Conservation (phyloP, 1,140 invertebrate genomes). For the Cyrtorhinus lividipennis region DNA sequence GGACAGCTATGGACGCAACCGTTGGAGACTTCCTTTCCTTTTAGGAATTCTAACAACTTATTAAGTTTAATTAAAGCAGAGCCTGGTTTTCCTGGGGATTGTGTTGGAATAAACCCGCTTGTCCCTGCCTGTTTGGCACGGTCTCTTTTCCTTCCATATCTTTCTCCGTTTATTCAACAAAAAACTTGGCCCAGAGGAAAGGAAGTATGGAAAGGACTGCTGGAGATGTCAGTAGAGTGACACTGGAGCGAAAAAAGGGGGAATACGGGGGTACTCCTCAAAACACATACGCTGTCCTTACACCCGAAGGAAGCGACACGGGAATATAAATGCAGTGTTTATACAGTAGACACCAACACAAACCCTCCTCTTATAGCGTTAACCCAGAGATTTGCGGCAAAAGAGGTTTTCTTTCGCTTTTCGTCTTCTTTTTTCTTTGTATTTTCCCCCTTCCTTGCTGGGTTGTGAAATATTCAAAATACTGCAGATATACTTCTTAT, state of each 20-base stretch:
- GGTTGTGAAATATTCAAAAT: slow-evolving; percentile 1
- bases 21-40: neutral
- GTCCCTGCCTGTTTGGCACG: too few relatives aligned
- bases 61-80: slow-evolving; percentile 13
- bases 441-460: neutral
- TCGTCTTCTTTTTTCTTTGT: neutral
- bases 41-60: slow-evolving; percentile 17
- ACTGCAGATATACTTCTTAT: slow-evolving; percentile 3
- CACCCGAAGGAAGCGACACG: neutral
- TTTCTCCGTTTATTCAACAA: neutral
- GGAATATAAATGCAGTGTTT: slow-evolving; percentile 18
- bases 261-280: neutral
- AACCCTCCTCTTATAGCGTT: neutral
- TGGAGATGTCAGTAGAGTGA: neutral
- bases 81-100: neutral
- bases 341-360: slow-evolving; percentile 11
- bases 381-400: slow-evolving; percentile 8
- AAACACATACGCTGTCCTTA: neutral
- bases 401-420: slow-evolving; percentile 2
- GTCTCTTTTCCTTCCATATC: too few relatives aligned
- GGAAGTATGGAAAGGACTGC: neutral
- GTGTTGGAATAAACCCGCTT: neutral
- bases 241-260: neutral
- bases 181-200: neutral
- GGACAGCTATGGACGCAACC: neutral